Base-by-base conservation (phyloP, 2,888 invertebrate species). In the Sicus ferrugineus region DNA sequence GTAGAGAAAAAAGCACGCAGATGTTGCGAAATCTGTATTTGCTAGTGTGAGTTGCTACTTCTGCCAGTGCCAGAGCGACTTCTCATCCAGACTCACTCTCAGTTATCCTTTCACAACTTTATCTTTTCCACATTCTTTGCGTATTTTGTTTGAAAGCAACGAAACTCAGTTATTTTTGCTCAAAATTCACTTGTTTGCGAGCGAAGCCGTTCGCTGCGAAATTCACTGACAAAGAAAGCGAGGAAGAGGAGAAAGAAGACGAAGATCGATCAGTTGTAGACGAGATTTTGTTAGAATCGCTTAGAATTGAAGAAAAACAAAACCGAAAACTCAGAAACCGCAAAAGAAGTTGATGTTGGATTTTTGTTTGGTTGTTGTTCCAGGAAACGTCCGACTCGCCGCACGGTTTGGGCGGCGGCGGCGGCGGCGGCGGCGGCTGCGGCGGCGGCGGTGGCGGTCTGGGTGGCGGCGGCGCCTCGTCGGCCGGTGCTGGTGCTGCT, bases 311-410 rank as follows among this genome's bases (percentile, higher is more conserved):
- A 73, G 26, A 54, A 73, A 70, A 72, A 64, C 38, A 38, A 70
- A 73, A 70, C 67, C 72, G 50, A 70, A 65, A 77, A 78, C 74
- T 70, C 68, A 75, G 75, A 74, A 76, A 75, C 73, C 73, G 73
- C 69, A 77, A 77, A 84, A 90, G 91, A 93, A 93, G 93, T 93
- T 94, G 94, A 93, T 94, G 93, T 82, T 93, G 93, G 93, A 85
- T 85, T 86, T 88, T 90, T 90, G 90, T 90, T 91, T 91, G 93
- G 92, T 82, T 67, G 82, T 93, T 83, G 83, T 94, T 93, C 93
- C 94, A 94, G 94, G 94, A 94, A 90, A 88, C 89, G 88, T 85
- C 85, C 78, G 85, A 85, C 81, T 85, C 84, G 90, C 91, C 90
- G 90, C 91, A 89, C 90, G 90, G 89, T 88, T 89, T 88, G 86